Conservation (phyloP, 1,140 invertebrate genomes). For the Marisa cornuarietis region DNA sequence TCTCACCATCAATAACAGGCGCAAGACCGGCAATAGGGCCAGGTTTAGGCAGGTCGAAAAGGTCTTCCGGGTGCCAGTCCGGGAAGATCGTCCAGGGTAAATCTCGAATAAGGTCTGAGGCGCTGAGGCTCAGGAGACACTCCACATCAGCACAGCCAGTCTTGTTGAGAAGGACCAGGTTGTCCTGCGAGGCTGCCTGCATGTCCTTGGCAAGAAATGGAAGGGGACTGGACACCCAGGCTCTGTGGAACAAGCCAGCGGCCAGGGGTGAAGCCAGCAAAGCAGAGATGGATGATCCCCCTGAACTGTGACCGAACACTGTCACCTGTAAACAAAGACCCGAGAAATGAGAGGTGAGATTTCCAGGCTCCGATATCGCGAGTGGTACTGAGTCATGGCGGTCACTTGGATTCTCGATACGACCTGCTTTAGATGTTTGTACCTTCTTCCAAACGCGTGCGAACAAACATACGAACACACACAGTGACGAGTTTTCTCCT, state of each 20-base stretch:
- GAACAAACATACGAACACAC: too few relatives aligned
- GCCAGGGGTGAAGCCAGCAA: constrained; percentile 42
- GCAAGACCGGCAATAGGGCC: constrained; percentile 40
- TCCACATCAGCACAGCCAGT: constrained; percentile 39
- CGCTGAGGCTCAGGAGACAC: constrained; percentile 39
- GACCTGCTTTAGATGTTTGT: too few relatives aligned
- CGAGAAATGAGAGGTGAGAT: too few relatives aligned
- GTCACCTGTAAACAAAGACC: constrained; percentile 38
- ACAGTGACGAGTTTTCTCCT: too few relatives aligned
- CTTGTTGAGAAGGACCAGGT: constrained; percentile 36
- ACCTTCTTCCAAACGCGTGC: too few relatives aligned
- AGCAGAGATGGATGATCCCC: constrained; percentile 48
- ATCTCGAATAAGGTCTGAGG: constrained; percentile 34
- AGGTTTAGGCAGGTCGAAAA: constrained; percentile 29
- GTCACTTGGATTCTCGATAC: too few relatives aligned
- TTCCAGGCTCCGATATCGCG: too few relatives aligned
- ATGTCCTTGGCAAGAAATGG: constrained; percentile 18
- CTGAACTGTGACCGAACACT: constrained; percentile 55
- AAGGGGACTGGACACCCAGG: constrained; percentile 49
- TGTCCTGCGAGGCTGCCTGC: constrained; percentile 31
- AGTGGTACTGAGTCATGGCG: too few relatives aligned
- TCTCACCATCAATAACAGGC: constrained; percentile 44
- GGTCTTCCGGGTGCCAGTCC: constrained; percentile 40
- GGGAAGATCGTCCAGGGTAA: constrained; percentile 41
- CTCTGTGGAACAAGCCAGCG: constrained; percentile 47